These are phyloP conservation scores for Tinamus guttatus DNA, from an alignment of 2,113 vertebrate genomes.

Conservation along the genomic window DNA sequence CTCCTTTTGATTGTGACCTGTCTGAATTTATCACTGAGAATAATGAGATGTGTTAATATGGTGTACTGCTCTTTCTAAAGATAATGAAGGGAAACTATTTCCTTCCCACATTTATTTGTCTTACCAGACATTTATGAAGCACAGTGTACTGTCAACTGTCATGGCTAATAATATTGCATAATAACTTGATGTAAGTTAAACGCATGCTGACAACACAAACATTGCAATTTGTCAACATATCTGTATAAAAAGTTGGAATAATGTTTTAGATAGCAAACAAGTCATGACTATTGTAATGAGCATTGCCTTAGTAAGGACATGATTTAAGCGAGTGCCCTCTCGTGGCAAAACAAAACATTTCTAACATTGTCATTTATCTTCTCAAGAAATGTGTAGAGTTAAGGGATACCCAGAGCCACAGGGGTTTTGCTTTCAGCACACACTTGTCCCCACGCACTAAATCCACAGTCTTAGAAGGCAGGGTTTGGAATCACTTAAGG, in stretches of 20 bases:
- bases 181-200: constrained; percentile 25
- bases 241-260: not conserved
- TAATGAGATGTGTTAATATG: not conserved
- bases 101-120: not conserved
- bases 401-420: not conserved
- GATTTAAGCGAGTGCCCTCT: constrained; percentile 62
- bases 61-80: constrained; percentile 11
- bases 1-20: constrained; percentile 22
- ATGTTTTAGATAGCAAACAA: not conserved
- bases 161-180: not conserved
- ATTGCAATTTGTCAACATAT: not conserved
- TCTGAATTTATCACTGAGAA: constrained; percentile 12
- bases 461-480: not conserved
- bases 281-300: not conserved
- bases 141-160: not conserved
- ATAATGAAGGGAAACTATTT: not conserved
- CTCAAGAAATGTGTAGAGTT: not conserved
- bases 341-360: constrained; percentile 26
- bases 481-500: not conserved
- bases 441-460: not conserved
- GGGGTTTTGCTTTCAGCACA: not conserved
- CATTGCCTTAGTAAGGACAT: not conserved
- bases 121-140: not conserved
- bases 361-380: not conserved
- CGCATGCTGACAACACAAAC: constrained; percentile 22